Base-by-base conservation (phyloP, 64 coral and sea anemone species). In the Trachythela sp. region DNA sequence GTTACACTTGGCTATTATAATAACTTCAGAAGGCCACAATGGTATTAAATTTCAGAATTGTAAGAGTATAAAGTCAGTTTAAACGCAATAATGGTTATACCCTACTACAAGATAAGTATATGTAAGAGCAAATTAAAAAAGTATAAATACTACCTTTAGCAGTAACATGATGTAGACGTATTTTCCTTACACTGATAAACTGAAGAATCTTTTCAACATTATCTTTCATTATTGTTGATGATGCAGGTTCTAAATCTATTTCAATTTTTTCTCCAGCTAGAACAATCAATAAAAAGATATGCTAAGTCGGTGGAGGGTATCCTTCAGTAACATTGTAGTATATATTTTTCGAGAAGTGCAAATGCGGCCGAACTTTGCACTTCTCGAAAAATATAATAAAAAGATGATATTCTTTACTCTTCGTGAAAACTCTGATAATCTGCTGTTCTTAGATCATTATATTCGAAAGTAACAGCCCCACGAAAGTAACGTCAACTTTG, bases 141-240 rank as follows among this genome's bases (percentile, higher is more conserved):
- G n/a, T n/a, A n/a, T n/a, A n/a, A n/a, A n/a, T 2, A n/a, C 41
- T 85, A 97, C 96, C 96, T 91, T 95, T 95, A 0, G 96, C 92
- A 27, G 93, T 94, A 31, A 92, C 94, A 77, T 99, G 96, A 40
- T 94, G 93, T 88, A 99, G 93, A 84, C 77, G 64, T 38, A 99
- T 99, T 41, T 90, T 91, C 45, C 90, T 94, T 26, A 89, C 91
- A 26, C 93, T 91, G 91, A 99, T 99, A 52, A 99, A 99, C 50
- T 95, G 89, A 15, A 99, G 72, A 29, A 99, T 94, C 83, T 92
- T 94, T 4, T 95, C 96, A 24, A 99, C 96, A 95, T 99, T 99
- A 72, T 95, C 96, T 68, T 94, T 99, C 89, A 95, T 99, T 5
- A 72, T 58, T 39, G 76, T 50, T 30, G 91, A 75, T 3, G 89